A percentile compares a stretch with the other conserved stretches of the same genome.
Evolutionary conservation across 2,797 vertebrate species (phyloP).

Genomic region (Leptoclinus maculatus): DNA sequence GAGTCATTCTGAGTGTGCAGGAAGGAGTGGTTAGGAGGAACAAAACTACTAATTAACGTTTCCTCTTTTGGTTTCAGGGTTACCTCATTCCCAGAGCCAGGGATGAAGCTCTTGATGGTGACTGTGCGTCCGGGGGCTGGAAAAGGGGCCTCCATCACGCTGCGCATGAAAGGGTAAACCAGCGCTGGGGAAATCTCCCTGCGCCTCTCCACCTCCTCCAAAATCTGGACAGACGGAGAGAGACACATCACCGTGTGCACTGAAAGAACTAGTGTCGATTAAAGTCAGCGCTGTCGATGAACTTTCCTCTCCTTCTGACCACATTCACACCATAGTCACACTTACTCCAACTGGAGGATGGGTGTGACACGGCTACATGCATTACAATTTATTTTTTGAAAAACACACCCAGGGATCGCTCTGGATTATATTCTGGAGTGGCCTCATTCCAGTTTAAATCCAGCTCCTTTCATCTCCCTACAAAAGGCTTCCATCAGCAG

Average conservation of each 20-base stretch:
- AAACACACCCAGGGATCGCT: conserved; percentile 52
- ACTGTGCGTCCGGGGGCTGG: conserved; percentile 95
- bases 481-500: conserved; percentile 7
- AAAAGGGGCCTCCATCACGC: conserved; percentile 98
- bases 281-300: conserved; percentile 9
- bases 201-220: conserved; percentile 97
- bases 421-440: conserved; percentile 37
- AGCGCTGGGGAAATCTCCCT: conserved; percentile 93
- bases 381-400: conserved; percentile 25
- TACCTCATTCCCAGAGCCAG: conserved; percentile 94
- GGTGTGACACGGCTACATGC: conserved; percentile 19
- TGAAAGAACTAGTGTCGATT: conserved; percentile 19
- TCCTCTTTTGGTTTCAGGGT: conserved; percentile 50
- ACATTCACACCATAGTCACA: conserved; percentile 2
- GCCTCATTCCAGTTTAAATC: conserved; percentile 31
- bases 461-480: conserved; percentile 22
- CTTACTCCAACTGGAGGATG: conserved; percentile 5
- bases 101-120: conserved; percentile 94
- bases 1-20: conserved; percentile 51
- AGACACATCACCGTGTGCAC: conserved; percentile 10
- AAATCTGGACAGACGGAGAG: conserved; percentile 83
- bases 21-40: conserved; percentile 38
- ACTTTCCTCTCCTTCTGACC: conserved; percentile 7
- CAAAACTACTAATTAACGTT: conserved; percentile 63
- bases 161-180: conserved; percentile 96